These are phyloP conservation scores for Aplodontia rufa DNA, from an alignment of 2,113 vertebrate genomes.

Conservation along the genomic window DNA sequence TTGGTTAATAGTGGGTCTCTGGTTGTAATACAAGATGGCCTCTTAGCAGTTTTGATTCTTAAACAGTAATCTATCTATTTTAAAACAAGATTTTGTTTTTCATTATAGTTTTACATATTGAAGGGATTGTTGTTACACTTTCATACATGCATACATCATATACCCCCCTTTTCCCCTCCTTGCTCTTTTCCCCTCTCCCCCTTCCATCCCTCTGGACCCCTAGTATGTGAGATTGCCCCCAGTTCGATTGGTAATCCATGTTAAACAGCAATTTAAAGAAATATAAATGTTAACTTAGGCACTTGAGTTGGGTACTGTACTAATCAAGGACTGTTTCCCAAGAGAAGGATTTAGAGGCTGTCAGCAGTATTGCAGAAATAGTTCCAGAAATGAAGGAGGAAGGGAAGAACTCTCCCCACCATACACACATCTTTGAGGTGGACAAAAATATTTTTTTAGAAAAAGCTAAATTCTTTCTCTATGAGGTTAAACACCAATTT, in stretches of 20 bases:
- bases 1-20: neutral
- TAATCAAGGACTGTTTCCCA: neutral
- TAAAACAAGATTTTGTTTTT: too few species aligned
- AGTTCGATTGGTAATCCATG: too few species aligned
- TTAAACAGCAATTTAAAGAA: neutral
- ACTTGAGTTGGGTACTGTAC: neutral
- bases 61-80: too few species aligned
- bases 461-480: constrained; percentile 27
- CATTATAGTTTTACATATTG: too few species aligned
- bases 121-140: too few species aligned
- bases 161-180: too few species aligned
- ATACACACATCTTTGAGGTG: neutral
- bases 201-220: too few species aligned
- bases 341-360: neutral
- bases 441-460: constrained; percentile 16
- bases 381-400: neutral
- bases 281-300: neutral
- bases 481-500: constrained; percentile 25
- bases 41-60: neutral
- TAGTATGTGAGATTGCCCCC: too few species aligned
- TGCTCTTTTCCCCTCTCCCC: too few species aligned
- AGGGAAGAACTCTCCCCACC: neutral
- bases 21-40: neutral
- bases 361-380: neutral
- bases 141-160: too few species aligned